Conservation (phyloP, 2,888 invertebrate species). For the Seira sanloemensis region DNA sequence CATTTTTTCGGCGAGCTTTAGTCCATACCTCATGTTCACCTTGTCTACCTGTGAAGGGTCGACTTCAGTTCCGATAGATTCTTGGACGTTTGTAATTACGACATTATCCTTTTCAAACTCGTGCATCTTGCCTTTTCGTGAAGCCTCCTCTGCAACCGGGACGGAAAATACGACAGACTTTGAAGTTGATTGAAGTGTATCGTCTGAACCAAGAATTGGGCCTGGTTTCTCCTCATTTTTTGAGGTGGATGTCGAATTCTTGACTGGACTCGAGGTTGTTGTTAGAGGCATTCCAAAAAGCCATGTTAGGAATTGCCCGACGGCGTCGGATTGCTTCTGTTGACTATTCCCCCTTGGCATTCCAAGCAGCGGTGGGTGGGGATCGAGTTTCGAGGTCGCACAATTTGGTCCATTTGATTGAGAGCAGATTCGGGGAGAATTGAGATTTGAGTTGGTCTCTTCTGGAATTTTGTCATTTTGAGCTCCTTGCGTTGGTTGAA, state of each 20-base stretch:
- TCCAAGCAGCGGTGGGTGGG: background rate
- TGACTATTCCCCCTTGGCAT: background rate
- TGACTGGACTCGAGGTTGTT: background rate
- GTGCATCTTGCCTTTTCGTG: background rate
- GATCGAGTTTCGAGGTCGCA: background rate
- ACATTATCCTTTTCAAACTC: constrained; percentile 26
- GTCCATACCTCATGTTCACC: constrained; percentile 51
- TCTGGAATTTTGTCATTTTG: background rate
- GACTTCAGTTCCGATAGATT: constrained; percentile 50
- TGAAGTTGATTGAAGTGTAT: background rate
- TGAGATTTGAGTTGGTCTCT: background rate
- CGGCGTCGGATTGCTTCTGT: background rate
- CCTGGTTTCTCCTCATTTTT: background rate
- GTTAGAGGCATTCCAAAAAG: constrained; percentile 15
- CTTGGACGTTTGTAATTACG: constrained; percentile 51
- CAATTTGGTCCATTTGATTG: background rate
- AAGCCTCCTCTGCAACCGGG: background rate
- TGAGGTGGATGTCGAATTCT: background rate
- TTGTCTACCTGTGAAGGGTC: constrained; percentile 25
- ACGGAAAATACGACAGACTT: background rate
- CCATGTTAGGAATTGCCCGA: constrained; percentile 27
- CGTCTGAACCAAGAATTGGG: too few species aligned
- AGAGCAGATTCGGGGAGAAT: too few species aligned
- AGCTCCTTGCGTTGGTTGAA: too few species aligned
- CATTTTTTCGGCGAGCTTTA: constrained; percentile 51